phyloP scores from a whole-genome alignment of 2,888 invertebrate genomes.

The Euplexia lucipara region DNA sequence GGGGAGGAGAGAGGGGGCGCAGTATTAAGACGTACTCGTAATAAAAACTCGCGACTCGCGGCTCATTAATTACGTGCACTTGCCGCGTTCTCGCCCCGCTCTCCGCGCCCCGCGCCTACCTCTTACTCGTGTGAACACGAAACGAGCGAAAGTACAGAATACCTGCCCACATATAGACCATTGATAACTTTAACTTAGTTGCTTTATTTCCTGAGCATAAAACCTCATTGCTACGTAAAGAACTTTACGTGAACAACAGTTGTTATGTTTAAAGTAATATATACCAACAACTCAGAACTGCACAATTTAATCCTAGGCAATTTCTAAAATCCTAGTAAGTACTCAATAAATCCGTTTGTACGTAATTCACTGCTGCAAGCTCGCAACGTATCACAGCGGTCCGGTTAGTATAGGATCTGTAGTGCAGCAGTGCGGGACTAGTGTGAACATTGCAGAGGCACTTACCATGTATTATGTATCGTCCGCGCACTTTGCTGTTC shows the following conservation, averaged over 20 bases:
- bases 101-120: background rate
- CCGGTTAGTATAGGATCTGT: no score
- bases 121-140: background rate
- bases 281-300: background rate
- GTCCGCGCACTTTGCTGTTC: constrained; percentile 23
- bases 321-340: background rate
- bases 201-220: no score
- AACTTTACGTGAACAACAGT: background rate
- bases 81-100: background rate
- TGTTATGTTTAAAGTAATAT: no score
- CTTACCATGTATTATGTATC: constrained; percentile 33
- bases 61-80: constrained; percentile 62
- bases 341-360: background rate
- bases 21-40: constrained; percentile 55
- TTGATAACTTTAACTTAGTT: no score
- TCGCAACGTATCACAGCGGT: background rate
- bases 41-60: constrained; percentile 55
- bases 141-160: background rate
- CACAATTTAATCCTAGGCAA: background rate
- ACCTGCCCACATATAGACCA: background rate
- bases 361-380: background rate
- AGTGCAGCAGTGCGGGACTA: no score
- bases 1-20: background rate
- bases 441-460: constrained; percentile 26
- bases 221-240: no score